These are phyloP conservation scores for Alcis repandata DNA, from an alignment of 2,888 invertebrate genomes.

Conservation along the genomic window DNA sequence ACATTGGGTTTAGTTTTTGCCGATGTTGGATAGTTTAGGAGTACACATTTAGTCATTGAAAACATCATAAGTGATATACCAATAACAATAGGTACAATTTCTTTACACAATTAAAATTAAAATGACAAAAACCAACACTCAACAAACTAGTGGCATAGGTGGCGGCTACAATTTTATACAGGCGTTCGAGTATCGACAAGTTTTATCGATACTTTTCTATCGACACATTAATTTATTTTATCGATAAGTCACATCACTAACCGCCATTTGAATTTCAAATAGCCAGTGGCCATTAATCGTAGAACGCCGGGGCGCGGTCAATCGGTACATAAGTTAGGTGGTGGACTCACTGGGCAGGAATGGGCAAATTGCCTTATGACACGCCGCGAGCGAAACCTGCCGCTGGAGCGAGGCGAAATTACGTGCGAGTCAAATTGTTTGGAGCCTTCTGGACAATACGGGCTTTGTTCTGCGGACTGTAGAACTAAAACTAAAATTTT, in stretches of 20 bases:
- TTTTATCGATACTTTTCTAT: background rate
- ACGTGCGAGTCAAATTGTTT: background rate
- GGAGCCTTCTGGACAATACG: background rate
- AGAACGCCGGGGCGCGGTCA: conserved; percentile 44
- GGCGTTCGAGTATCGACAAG: background rate
- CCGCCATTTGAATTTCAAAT: conserved; percentile 57
- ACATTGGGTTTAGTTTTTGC: too few species aligned
- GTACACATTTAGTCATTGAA: too few species aligned
- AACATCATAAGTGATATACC: too few species aligned
- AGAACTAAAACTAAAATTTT: too few species aligned
- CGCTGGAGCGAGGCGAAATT: conserved; percentile 17
- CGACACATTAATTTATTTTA: background rate
- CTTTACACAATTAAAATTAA: too few species aligned
- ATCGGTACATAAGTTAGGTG: conserved; percentile 37
- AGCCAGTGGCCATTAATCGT: conserved; percentile 51
- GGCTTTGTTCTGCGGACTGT: background rate
- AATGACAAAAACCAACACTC: too few species aligned
- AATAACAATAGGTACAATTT: too few species aligned
- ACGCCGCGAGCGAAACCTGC: conserved; percentile 10
- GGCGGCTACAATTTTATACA: too few species aligned
- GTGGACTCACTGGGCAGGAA: conserved; percentile 14
- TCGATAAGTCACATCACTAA: conserved; percentile 19
- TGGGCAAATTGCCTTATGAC: conserved; percentile 12
- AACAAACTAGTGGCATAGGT: too few species aligned
- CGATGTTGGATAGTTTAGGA: too few species aligned